These are phyloP conservation scores for Ennomos erosarius DNA, from an alignment of 2,888 invertebrate genomes.

Conservation along the genomic window DNA sequence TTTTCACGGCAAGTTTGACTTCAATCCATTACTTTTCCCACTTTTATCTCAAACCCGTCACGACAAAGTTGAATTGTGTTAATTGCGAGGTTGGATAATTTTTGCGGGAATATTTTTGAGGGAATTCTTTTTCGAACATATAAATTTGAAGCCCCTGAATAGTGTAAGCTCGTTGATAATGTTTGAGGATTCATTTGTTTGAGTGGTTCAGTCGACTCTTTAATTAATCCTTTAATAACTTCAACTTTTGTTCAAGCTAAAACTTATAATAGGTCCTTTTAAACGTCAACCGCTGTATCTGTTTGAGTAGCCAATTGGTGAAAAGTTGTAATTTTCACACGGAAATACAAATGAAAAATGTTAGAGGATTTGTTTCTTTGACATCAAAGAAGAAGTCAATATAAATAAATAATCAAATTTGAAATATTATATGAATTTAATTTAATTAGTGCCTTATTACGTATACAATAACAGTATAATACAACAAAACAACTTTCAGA, in stretches of 20 bases:
- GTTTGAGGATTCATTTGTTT: constrained; percentile 37
- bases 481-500: too few species aligned
- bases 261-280: background rate
- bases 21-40: constrained; percentile 78
- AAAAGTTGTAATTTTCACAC: too few species aligned
- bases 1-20: constrained; percentile 83
- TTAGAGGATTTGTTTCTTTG: too few species aligned
- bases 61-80: constrained; percentile 74
- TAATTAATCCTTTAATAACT: constrained; percentile 34
- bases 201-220: constrained; percentile 29
- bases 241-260: constrained; percentile 10
- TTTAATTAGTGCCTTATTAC: too few species aligned
- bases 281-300: background rate
- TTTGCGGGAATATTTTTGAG: constrained; percentile 58
- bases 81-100: constrained; percentile 71
- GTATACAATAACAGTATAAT: too few species aligned
- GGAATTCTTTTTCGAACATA: constrained; percentile 48
- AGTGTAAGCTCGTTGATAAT: constrained; percentile 43
- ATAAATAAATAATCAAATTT: too few species aligned
- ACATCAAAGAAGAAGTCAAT: too few species aligned
- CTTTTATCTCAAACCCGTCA: constrained; percentile 75
- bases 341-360: too few species aligned
- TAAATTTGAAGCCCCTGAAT: constrained; percentile 47
- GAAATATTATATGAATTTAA: too few species aligned
- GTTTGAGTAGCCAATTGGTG: background rate